Percentiles rank a stretch among this genome's conserved stretches.
Conservation (phyloP, 2,113 vertebrate genomes). For the Gavia stellata region DNA sequence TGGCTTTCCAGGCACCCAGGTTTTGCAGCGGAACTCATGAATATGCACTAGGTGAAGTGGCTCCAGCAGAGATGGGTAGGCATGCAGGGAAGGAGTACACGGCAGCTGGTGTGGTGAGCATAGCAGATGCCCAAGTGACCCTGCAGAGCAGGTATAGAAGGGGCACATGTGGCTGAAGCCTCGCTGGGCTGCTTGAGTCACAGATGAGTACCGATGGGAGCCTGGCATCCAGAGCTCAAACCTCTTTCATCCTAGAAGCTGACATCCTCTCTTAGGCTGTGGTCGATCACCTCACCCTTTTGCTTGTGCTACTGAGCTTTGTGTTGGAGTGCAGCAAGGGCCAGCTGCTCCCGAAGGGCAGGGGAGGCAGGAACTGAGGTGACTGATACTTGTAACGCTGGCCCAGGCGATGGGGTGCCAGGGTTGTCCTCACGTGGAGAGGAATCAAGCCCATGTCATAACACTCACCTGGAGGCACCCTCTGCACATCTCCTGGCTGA, state of each 20-base stretch:
- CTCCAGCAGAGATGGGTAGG: accelerated
- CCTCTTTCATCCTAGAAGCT: background rate
- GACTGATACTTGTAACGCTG: no score
- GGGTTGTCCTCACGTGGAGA: background rate
- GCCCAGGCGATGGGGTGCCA: accelerated
- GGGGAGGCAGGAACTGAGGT: background rate
- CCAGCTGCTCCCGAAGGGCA: background rate
- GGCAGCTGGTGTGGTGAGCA: background rate
- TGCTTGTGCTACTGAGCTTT: background rate
- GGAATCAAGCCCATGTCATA: background rate
- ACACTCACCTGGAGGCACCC: background rate
- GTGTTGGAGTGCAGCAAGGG: background rate
- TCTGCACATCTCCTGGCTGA: background rate
- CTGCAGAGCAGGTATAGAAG: background rate
- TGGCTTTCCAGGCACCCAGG: accelerated
- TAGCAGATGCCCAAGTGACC: background rate
- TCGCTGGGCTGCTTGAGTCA: background rate
- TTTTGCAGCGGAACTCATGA: background rate
- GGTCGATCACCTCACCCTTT: accelerated
- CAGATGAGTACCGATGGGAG: accelerated
- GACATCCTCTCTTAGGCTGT: background rate
- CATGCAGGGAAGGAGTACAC: accelerated
- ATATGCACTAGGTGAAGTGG: accelerated
- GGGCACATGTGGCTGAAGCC: accelerated
- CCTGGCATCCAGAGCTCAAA: background rate